phyloP scores from a whole-genome alignment of 2,888 invertebrate genomes.

The Plutella xylostella region DNA sequence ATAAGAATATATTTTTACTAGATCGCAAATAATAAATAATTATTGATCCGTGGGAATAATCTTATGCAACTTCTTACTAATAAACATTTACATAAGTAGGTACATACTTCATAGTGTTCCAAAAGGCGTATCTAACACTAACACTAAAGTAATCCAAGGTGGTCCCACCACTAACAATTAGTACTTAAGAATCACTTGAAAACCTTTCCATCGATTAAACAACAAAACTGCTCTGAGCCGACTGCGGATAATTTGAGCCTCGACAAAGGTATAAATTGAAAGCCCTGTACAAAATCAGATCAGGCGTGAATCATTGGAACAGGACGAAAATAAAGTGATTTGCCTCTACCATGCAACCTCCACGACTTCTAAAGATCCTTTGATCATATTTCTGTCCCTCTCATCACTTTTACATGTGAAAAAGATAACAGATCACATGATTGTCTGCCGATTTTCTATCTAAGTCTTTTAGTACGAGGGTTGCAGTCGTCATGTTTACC shows the following conservation, averaged over 20 bases:
- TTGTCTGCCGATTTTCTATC: too few species aligned
- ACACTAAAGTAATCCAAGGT: too few species aligned
- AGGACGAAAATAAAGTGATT: conserved; percentile 38
- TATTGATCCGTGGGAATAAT: too few species aligned
- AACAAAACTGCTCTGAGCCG: conserved; percentile 10
- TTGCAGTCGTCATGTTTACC: conserved; percentile 33
- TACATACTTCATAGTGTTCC: too few species aligned
- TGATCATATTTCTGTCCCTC: too few species aligned
- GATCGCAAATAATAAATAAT: too few species aligned
- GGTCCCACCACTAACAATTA: conserved; percentile 22
- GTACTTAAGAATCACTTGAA: not conserved
- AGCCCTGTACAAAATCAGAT: conserved; percentile 42
- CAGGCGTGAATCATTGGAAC: conserved; percentile 33
- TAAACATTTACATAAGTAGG: too few species aligned
- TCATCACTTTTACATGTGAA: too few species aligned
- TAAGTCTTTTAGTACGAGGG: conserved; percentile 22
- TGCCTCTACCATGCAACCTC: not conserved
- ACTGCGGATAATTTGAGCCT: conserved; percentile 42
- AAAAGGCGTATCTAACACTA: too few species aligned
- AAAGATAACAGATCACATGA: too few species aligned
- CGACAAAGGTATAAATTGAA: conserved; percentile 27
- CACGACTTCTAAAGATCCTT: not conserved
- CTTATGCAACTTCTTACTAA: too few species aligned
- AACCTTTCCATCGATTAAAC: not conserved
- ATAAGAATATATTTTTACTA: too few species aligned